These are phyloP conservation scores for Corvus cornix DNA, from an alignment of 2,113 vertebrate species.

Conservation along the genomic window DNA sequence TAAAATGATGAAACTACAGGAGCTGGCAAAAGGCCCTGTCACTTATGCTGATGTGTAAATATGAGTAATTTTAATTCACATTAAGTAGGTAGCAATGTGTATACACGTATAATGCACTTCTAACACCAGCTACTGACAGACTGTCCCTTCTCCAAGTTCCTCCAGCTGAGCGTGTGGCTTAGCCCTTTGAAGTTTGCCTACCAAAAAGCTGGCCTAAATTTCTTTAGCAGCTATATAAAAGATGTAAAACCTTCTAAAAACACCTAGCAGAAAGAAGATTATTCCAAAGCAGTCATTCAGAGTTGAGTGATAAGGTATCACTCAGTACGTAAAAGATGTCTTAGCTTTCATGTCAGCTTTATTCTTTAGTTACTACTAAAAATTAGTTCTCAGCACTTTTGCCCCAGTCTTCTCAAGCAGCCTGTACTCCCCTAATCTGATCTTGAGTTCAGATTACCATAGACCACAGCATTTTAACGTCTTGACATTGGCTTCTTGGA, in stretches of 20 bases:
- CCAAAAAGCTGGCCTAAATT: neutral
- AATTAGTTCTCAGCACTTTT: neutral
- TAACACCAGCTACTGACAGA: neutral
- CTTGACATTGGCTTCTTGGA: neutral
- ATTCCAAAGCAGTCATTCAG: neutral
- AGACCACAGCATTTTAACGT: neutral
- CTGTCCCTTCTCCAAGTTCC: neutral
- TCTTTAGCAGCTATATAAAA: neutral
- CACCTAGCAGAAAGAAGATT: neutral
- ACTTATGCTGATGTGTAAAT: neutral
- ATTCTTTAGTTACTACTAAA: neutral
- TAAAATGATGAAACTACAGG: neutral
- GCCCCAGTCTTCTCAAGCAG: neutral
- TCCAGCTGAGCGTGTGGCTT: neutral
- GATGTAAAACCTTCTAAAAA: neutral
- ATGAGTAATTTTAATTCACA: neutral
- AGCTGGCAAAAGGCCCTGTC: neutral
- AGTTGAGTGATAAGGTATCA: neutral
- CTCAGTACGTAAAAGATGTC: neutral
- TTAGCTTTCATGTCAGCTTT: conserved; percentile 53
- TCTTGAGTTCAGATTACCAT: neutral
- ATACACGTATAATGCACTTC: neutral
- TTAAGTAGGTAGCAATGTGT: neutral
- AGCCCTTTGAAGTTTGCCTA: neutral
- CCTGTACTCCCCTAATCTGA: neutral